These are phyloP conservation scores for Gavialis gangeticus DNA, from an alignment of 2,113 vertebrate genomes.

Conservation along the genomic window DNA sequence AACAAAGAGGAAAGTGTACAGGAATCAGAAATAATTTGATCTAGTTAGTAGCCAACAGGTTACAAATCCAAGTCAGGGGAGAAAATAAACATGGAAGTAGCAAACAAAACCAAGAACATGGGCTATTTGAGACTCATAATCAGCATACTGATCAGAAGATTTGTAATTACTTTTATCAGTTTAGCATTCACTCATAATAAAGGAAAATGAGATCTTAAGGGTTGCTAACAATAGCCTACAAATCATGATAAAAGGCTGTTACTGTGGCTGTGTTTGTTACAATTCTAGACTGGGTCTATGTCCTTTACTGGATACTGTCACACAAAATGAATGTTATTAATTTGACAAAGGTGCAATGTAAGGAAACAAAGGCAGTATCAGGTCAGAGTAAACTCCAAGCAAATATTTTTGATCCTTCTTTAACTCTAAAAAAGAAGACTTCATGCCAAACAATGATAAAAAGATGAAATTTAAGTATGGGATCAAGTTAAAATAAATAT, in stretches of 20 bases:
- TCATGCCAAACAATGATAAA: neutral
- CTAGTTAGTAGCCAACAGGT: neutral
- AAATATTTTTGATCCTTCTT: neutral
- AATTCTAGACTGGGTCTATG: neutral
- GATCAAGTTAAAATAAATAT: neutral
- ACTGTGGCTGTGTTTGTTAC: neutral
- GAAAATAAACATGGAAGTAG: neutral
- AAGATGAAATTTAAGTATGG: neutral
- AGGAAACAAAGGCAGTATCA: neutral
- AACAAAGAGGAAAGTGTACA: neutral
- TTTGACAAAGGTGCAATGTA: neutral
- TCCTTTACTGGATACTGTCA: neutral
- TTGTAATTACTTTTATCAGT: neutral
- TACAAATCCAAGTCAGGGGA: neutral
- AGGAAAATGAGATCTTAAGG: too few relatives aligned
- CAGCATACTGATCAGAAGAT: neutral
- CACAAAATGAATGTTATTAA: neutral
- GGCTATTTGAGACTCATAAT: neutral
- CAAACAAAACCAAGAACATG: neutral
- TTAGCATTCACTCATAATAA: neutral
- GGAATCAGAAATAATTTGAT: neutral
- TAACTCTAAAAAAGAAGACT: neutral
- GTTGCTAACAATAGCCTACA: too few relatives aligned
- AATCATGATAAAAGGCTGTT: neutral
- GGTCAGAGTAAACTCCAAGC: neutral